These are phyloP conservation scores for Cephus rjabovi DNA, from an alignment of 2,888 invertebrate species.

Conservation along the genomic window DNA sequence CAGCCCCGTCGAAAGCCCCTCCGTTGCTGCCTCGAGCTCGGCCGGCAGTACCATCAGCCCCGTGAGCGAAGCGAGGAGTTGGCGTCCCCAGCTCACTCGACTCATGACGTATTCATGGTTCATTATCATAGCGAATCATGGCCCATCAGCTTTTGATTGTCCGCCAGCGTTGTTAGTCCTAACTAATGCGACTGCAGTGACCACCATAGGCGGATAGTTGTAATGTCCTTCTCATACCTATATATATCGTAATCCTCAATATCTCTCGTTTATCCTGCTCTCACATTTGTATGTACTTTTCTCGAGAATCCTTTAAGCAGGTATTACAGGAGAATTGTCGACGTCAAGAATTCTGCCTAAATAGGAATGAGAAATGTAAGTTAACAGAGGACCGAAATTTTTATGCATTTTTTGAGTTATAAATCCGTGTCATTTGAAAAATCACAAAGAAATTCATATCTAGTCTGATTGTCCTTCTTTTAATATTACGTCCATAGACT, in stretches of 20 bases:
- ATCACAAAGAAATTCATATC: not conserved
- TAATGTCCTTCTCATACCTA: not conserved
- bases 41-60: constrained; percentile 40
- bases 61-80: constrained; percentile 61
- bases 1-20: not conserved
- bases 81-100: constrained; percentile 61
- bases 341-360: not conserved
- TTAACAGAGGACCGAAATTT: not conserved
- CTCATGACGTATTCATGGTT: constrained; percentile 66
- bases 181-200: constrained; percentile 64
- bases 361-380: not conserved
- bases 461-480: not conserved
- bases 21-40: not conserved
- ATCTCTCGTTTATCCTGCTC: not conserved
- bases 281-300: not conserved
- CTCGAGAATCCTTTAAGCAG: not conserved
- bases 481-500: too few relatives aligned
- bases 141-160: constrained; percentile 67
- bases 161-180: constrained; percentile 65
- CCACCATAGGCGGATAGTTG: constrained; percentile 41
- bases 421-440: not conserved
- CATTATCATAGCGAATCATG: constrained; percentile 68
- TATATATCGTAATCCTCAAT: not conserved
- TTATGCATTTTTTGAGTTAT: not conserved
- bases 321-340: too few relatives aligned